These are phyloP conservation scores for Pterocles gutturalis DNA, from an alignment of 2,113 vertebrate species.

Conservation along the genomic window DNA sequence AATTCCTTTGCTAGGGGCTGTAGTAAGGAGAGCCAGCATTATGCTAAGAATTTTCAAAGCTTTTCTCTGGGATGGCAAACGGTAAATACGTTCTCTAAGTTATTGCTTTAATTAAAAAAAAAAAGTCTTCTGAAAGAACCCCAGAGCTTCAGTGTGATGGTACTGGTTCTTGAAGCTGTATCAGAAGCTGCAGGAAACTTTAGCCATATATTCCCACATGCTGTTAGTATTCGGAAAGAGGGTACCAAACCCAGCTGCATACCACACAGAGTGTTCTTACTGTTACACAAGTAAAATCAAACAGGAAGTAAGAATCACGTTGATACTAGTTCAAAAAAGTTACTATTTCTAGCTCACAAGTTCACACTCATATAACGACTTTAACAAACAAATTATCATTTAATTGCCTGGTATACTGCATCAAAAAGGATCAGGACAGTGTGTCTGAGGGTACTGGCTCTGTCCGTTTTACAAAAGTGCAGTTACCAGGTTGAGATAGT, in stretches of 20 bases:
- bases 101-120: not conserved
- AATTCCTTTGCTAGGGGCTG: not conserved
- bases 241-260: not conserved
- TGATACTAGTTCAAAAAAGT: not conserved
- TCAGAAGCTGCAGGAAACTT: not conserved
- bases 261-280: not conserved
- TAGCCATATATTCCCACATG: not conserved
- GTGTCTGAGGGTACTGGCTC: not conserved
- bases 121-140: not conserved
- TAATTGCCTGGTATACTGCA: not conserved
- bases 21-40: not conserved
- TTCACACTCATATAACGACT: not conserved
- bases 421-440: not conserved
- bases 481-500: not conserved
- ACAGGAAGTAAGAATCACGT: not conserved
- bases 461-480: not conserved
- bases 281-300: not conserved
- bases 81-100: not conserved
- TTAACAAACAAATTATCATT: not conserved
- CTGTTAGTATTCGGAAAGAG: not conserved
- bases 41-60: not conserved
- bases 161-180: not conserved
- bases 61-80: not conserved
- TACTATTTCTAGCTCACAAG: not conserved
- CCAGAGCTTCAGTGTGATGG: not conserved